phyloP scores from a whole-genome alignment of 2,797 vertebrate species.

The Pampus argenteus region DNA sequence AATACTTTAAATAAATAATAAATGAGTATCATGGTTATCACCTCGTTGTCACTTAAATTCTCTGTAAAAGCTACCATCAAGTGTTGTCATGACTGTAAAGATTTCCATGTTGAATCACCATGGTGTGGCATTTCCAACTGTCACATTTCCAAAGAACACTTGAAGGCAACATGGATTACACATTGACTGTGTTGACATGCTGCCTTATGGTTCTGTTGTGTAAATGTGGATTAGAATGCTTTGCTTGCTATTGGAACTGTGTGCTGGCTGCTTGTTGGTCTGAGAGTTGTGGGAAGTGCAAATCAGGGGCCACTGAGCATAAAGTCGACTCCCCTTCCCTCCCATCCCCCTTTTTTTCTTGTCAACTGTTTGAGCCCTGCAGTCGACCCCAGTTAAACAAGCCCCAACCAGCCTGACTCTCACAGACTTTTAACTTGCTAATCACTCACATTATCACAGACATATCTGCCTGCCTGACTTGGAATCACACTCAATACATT shows the following conservation, averaged over 20 bases:
- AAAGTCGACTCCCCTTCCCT: background rate
- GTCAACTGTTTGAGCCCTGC: constrained; percentile 12
- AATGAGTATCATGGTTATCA: too few species aligned
- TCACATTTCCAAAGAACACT: background rate
- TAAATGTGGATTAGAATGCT: background rate
- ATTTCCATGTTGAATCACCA: background rate
- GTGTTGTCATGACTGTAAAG: background rate
- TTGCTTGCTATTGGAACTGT: background rate
- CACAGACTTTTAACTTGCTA: constrained; percentile 43
- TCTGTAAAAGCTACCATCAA: too few species aligned
- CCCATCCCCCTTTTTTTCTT: constrained; percentile 4
- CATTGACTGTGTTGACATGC: background rate
- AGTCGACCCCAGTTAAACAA: constrained; percentile 23
- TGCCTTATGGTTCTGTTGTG: background rate
- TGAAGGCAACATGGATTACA: background rate
- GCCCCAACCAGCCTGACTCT: constrained; percentile 26
- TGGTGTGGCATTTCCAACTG: background rate
- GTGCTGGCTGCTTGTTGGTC: constrained; percentile 8
- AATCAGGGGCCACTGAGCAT: constrained; percentile 13
- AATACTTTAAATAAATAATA: too few species aligned
- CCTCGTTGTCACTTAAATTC: too few species aligned
- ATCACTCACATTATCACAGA: constrained; percentile 17
- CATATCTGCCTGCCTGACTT: background rate
- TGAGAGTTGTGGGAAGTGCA: constrained; percentile 2
- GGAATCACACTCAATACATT: background rate